Evolutionary conservation across 2,113 vertebrate genomes (phyloP).

Genomic region (Psammodynastes pulverulentus): DNA sequence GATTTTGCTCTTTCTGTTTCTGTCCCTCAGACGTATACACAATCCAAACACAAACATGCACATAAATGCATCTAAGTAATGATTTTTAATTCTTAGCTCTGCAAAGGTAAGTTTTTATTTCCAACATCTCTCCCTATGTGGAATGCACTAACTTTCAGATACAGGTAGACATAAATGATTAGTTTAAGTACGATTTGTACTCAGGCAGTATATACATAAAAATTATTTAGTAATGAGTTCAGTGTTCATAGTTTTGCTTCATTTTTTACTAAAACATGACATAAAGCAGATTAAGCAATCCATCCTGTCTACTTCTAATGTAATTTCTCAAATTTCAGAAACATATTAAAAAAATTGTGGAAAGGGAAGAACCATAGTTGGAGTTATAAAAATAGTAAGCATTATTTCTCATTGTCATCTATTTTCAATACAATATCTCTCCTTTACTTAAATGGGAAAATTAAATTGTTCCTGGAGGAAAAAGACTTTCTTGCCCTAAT

Average conservation of each 20-base stretch:
- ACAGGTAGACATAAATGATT: neutral
- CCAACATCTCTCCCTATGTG: neutral
- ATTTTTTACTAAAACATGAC: neutral
- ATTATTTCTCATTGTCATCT: conserved; percentile 11
- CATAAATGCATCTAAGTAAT: neutral
- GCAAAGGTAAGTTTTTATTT: neutral
- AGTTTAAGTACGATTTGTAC: neutral
- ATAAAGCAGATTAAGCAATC: neutral
- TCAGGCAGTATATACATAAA: neutral
- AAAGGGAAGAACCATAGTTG: neutral
- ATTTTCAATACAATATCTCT: neutral
- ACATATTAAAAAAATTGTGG: neutral
- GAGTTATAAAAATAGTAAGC: neutral
- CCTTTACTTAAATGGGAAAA: conserved; percentile 20
- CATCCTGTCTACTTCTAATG: neutral
- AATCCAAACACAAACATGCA: neutral
- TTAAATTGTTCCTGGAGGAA: neutral
- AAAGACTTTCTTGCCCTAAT: conserved; percentile 21
- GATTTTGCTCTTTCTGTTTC: neutral
- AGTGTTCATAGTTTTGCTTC: neutral
- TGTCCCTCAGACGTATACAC: neutral
- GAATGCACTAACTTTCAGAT: neutral
- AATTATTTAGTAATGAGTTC: neutral
- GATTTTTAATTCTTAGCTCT: neutral
- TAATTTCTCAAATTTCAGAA: neutral